Percentiles rank a stretch among this genome's conserved stretches.
Evolutionary conservation across 92 coral and sea anemone genomes (phyloP).

Genomic region (Actinernus sp.): DNA sequence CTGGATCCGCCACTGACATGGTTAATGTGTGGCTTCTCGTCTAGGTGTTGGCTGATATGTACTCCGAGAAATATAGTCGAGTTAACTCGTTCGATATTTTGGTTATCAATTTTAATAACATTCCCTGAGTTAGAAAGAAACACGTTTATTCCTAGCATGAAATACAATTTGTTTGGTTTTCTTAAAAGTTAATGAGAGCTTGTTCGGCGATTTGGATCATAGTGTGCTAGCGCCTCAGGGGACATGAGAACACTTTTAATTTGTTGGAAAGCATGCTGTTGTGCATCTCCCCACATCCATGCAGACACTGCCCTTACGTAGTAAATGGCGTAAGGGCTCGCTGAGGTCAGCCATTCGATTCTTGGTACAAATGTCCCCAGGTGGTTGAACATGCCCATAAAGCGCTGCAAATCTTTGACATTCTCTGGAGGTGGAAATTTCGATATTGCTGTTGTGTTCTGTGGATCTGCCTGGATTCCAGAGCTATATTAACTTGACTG

Average conservation of each 20-base stretch:
- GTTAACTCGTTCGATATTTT: too few species aligned
- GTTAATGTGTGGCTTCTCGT: too few species aligned
- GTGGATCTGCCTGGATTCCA: slow-evolving; percentile 60
- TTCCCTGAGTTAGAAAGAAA: too few species aligned
- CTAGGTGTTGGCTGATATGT: too few species aligned
- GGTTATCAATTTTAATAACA: too few species aligned
- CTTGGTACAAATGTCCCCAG: slow-evolving; percentile 61
- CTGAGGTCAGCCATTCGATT: slow-evolving; percentile 40
- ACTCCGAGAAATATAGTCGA: too few species aligned
- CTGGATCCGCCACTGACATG: too few species aligned
- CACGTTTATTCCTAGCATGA: too few species aligned
- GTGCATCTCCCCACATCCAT: slow-evolving; percentile 32
- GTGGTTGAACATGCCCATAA: slow-evolving; percentile 71
- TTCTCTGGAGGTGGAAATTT: slow-evolving; percentile 38
- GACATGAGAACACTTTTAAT: slow-evolving; percentile 48
- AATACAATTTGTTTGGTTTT: too few species aligned
- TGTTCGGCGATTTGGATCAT: slow-evolving; percentile 41
- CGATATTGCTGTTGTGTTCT: slow-evolving; percentile 50
- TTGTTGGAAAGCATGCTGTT: slow-evolving; percentile 35
- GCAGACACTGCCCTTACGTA: slow-evolving; percentile 49
- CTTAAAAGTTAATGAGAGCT: too few species aligned
- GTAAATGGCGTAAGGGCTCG: slow-evolving; percentile 60
- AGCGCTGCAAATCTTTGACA: slow-evolving; percentile 40
- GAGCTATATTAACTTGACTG: slow-evolving; percentile 52
- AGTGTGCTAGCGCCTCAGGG: slow-evolving; percentile 45